Evolutionary conservation across 2,113 vertebrate genomes (phyloP).

Genomic region (Anser cygnoides): DNA sequence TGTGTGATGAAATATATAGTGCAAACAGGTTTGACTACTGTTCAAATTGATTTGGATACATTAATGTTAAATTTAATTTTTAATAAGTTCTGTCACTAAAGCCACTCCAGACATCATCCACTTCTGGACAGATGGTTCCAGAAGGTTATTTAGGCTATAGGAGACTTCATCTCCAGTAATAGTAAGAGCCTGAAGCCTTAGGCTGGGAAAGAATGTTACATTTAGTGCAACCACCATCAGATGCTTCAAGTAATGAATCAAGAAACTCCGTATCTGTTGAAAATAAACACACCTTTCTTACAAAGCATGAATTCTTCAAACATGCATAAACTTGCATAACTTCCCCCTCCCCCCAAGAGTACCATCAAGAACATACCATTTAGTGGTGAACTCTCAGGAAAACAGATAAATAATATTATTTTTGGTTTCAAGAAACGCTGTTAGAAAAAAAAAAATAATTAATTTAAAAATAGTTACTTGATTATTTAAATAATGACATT

Average conservation of each 20-base stretch:
- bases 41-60: neutral
- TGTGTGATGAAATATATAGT: neutral
- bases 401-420: neutral
- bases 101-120: too few species aligned
- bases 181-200: too few species aligned
- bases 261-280: neutral
- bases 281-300: neutral
- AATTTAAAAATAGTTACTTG: neutral
- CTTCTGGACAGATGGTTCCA: too few species aligned
- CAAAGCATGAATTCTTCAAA: neutral
- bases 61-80: neutral
- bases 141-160: too few species aligned
- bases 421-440: neutral
- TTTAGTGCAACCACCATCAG: too few species aligned
- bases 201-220: too few species aligned
- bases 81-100: neutral
- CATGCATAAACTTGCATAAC: neutral
- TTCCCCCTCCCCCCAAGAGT: neutral
- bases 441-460: neutral
- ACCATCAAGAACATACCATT: neutral
- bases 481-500: neutral
- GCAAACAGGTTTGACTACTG: neutral
- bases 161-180: too few species aligned
- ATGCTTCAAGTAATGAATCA: neutral
- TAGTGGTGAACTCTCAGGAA: neutral